Base-by-base conservation (phyloP, 1,140 invertebrate genomes). In the Drosophila albomicans region DNA sequence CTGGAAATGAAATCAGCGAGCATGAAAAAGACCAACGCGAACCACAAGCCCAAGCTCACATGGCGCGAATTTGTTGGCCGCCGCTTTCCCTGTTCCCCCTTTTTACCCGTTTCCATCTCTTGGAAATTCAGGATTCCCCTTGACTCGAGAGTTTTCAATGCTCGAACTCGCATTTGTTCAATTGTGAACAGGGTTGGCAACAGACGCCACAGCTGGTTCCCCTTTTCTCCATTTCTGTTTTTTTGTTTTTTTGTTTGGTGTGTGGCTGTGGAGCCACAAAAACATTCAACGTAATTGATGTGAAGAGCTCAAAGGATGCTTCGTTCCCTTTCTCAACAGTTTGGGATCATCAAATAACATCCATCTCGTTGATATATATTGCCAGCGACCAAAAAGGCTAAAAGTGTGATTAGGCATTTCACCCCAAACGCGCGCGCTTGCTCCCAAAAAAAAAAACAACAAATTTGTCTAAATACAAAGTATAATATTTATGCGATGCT, bases 221-320 rank as follows among this genome's bases (percentile, higher is more conserved):
- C 5, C 20, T 59, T 13, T 25, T 58, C 58, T 71, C 56, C 46
- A 63, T 49, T 54, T 25, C 20, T 25, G 11, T 10, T 10, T 10
- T 15, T 28, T 25, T 8, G 15, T 15, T 20, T 51, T 25, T 25
- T 8, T 32, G 6, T 32, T 32, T 5, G 32, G 5, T 32, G 32
- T 52, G 20, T 54, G 30, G 13, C 6, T 32, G 28, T 25, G n/a
- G 54, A 86, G 66, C 79, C 70, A 73, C 78, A 69, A 79, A 81
- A 87, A 82, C 84, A 77, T 79, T 88, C 69, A 87, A 80, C 80
- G 85, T 88, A 89, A 88, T 88, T 88, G 84, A 89, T 88, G 82
- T 84, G 73, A 86, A 69, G 54, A 64, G 67, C 67, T 71, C 51
- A 49, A 57, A 62, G 57, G 63, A 67, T 67, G 1, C 35, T 8